Conservation (phyloP, 2,797 vertebrate species). For the Leptoclinus maculatus region DNA sequence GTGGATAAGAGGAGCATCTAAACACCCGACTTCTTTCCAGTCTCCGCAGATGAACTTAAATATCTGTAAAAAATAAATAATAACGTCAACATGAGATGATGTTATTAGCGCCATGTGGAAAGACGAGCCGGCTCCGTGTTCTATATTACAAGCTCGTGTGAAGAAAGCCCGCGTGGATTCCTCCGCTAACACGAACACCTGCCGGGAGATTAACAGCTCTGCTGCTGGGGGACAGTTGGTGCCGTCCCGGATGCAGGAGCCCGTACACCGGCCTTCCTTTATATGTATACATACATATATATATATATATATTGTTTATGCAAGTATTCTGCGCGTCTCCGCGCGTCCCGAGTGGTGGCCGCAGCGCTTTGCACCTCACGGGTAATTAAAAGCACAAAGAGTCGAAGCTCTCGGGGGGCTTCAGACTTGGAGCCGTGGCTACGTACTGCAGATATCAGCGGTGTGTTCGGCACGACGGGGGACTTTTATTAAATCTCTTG, state of each 20-base stretch:
- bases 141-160: constrained; percentile 46
- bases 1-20: not conserved
- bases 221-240: constrained; percentile 40
- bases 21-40: not conserved
- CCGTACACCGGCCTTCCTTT: not conserved
- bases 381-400: constrained; percentile 54
- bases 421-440: not conserved
- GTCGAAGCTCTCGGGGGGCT: not conserved
- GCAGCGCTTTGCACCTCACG: constrained; percentile 21
- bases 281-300: too few relatives aligned
- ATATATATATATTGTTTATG: not conserved
- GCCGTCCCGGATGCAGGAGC: constrained; percentile 7
- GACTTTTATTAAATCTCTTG: constrained; percentile 18
- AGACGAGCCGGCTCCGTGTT: constrained; percentile 19
- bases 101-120: constrained; percentile 16
- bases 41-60: not conserved
- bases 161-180: constrained; percentile 65
- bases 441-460: not conserved
- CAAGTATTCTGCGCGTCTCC: not conserved
- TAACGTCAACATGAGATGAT: not conserved
- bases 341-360: not conserved
- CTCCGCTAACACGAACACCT: constrained; percentile 72
- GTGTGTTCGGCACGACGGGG: constrained; percentile 11
- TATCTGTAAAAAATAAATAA: not conserved
- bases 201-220: constrained; percentile 77